phyloP scores from a whole-genome alignment of 2,113 vertebrate genomes.

The Myotis brandtii region DNA sequence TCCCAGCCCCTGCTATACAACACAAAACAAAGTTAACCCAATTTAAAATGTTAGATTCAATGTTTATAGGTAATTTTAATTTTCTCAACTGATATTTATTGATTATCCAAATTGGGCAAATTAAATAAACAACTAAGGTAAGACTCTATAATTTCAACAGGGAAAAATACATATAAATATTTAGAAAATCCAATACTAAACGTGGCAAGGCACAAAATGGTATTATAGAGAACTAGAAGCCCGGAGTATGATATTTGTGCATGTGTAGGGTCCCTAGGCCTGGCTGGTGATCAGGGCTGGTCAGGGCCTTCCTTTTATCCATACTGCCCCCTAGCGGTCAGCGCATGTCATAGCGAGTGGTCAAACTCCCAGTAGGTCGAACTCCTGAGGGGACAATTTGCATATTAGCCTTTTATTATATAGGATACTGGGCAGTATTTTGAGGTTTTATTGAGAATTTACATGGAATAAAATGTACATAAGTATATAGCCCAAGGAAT shows the following conservation, averaged over 20 bases:
- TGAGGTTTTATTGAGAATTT: neutral
- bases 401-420: too few species aligned
- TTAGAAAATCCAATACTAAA: neutral
- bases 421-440: neutral
- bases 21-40: neutral
- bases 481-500: neutral
- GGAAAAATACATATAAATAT: neutral
- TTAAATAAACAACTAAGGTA: neutral
- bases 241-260: too few species aligned
- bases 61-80: neutral
- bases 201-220: neutral
- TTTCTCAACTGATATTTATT: neutral
- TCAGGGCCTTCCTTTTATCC: too few species aligned
- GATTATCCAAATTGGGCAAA: neutral
- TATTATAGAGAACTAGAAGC: neutral
- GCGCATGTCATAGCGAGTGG: too few species aligned
- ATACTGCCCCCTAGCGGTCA: too few species aligned
- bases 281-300: too few species aligned
- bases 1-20: neutral
- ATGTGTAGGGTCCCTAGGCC: too few species aligned
- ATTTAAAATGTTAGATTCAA: neutral
- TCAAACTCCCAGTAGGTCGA: too few species aligned
- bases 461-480: neutral
- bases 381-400: too few species aligned
- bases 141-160: neutral